phyloP scores from a whole-genome alignment of 1,140 invertebrate species.

The Augochlora pura region DNA sequence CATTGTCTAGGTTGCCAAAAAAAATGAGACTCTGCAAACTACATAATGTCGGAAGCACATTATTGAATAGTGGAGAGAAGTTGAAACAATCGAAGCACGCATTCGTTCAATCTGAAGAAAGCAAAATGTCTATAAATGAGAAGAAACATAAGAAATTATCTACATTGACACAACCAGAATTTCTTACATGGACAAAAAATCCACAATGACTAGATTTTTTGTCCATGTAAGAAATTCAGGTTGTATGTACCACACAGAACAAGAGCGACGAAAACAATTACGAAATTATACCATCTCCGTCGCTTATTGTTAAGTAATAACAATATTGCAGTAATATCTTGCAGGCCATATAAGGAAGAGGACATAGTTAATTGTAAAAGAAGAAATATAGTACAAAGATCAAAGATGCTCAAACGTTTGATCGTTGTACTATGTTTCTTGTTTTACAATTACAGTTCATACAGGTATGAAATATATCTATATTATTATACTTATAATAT shows the following conservation, averaged over 20 bases:
- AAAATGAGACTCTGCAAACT: constrained; percentile 59
- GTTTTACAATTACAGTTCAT: too few species aligned
- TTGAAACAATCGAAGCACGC: constrained; percentile 65
- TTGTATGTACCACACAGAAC: neutral
- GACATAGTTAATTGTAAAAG: constrained; percentile 66
- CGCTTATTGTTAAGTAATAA: neutral
- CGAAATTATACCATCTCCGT: neutral
- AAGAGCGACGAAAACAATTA: neutral
- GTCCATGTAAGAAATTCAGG: too few species aligned
- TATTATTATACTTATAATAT: neutral
- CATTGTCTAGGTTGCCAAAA: constrained; percentile 24
- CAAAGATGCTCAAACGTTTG: too few species aligned
- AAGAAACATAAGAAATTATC: neutral
- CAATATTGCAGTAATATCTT: constrained; percentile 23
- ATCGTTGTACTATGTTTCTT: too few species aligned
- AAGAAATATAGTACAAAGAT: constrained; percentile 73
- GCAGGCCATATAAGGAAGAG: constrained; percentile 54
- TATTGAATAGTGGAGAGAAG: constrained; percentile 57
- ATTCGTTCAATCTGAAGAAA: constrained; percentile 40
- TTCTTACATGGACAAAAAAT: neutral
- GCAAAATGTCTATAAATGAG: constrained; percentile 3
- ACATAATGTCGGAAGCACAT: constrained; percentile 52
- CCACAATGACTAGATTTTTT: too few species aligned
- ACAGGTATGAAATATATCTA: constrained; percentile 66
- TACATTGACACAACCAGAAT: neutral